Percentiles rank a stretch among this genome's conserved stretches.
These are phyloP conservation scores for Orthonevra nobilis DNA, from an alignment of 2,888 invertebrate genomes.

Conservation along the genomic window DNA sequence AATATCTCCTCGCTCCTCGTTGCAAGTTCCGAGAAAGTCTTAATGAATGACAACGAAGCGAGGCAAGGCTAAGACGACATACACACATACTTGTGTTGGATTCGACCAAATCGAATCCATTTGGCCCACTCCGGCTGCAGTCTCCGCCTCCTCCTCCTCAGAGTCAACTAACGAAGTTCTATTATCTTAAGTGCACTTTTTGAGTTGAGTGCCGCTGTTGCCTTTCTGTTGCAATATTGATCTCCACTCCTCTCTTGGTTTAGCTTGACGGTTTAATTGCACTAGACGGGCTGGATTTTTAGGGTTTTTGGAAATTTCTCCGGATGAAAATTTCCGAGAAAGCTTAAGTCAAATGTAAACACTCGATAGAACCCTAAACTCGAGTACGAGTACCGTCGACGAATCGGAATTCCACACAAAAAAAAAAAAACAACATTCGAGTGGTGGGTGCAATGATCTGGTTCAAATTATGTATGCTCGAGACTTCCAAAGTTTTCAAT, in stretches of 20 bases:
- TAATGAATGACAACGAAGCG: conserved; percentile 51
- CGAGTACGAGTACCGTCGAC: too few relatives aligned
- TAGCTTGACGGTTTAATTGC: conserved; percentile 4
- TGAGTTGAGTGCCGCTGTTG: conserved; percentile 61
- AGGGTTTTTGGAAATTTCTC: conserved; percentile 32
- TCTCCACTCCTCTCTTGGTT: conserved; percentile 1
- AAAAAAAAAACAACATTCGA: too few relatives aligned
- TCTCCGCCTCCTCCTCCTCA: conserved; percentile 21
- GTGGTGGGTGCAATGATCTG: conserved; percentile 37
- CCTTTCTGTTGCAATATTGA: conserved; percentile 51
- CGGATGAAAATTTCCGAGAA: conserved; percentile 39
- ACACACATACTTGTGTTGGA: neutral
- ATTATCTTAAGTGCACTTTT: conserved; percentile 73
- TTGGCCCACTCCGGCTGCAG: conserved; percentile 4
- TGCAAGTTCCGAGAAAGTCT: conserved; percentile 46
- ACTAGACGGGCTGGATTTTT: conserved; percentile 26
- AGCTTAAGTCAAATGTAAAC: conserved; percentile 65
- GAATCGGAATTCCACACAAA: too few relatives aligned
- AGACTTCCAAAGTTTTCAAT: conserved; percentile 45
- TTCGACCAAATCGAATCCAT: conserved; percentile 44
- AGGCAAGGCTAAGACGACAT: neutral
- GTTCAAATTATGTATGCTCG: conserved; percentile 39
- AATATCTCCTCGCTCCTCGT: conserved; percentile 43
- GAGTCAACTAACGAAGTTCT: conserved; percentile 71
- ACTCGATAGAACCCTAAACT: conserved; percentile 18